These are phyloP conservation scores for Leptobrachium leishanense DNA, from an alignment of 2,113 vertebrate species.

Conservation along the genomic window DNA sequence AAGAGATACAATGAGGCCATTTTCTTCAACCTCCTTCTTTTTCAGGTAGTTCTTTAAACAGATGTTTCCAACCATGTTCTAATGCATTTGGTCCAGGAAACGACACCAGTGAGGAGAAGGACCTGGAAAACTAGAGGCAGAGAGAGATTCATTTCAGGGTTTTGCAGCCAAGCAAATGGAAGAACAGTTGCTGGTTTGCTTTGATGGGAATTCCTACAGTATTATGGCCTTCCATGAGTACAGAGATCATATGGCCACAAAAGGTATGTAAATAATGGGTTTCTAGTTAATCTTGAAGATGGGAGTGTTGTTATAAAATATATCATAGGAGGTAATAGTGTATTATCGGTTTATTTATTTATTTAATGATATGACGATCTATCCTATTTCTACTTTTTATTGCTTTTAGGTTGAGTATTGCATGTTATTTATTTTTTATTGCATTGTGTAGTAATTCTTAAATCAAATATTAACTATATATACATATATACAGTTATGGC, in stretches of 20 bases:
- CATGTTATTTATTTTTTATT: too few relatives aligned
- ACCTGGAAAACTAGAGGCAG: constrained; percentile 75
- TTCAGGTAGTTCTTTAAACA: neutral
- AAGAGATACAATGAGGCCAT: too few relatives aligned
- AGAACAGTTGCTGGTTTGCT: constrained; percentile 87
- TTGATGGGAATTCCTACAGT: constrained; percentile 77
- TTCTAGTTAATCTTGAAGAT: too few relatives aligned
- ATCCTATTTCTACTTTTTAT: too few relatives aligned
- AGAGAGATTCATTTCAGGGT: constrained; percentile 50
- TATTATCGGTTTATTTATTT: too few relatives aligned
- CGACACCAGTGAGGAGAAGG: constrained; percentile 75
- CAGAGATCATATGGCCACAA: constrained; percentile 56
- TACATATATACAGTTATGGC: too few relatives aligned
- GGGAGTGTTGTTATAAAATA: too few relatives aligned
- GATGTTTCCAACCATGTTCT: constrained; percentile 50
- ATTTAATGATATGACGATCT: too few relatives aligned
- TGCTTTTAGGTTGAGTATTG: too few relatives aligned
- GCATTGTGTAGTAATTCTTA: too few relatives aligned
- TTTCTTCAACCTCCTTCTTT: neutral
- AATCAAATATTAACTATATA: too few relatives aligned
- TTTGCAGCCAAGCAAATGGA: constrained; percentile 54
- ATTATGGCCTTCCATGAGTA: constrained; percentile 79
- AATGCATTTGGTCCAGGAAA: constrained; percentile 76
- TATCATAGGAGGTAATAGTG: neutral
- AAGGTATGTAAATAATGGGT: constrained; percentile 66